Base-by-base conservation (phyloP, 1,140 invertebrate genomes). In the Drosophila repleta region DNA sequence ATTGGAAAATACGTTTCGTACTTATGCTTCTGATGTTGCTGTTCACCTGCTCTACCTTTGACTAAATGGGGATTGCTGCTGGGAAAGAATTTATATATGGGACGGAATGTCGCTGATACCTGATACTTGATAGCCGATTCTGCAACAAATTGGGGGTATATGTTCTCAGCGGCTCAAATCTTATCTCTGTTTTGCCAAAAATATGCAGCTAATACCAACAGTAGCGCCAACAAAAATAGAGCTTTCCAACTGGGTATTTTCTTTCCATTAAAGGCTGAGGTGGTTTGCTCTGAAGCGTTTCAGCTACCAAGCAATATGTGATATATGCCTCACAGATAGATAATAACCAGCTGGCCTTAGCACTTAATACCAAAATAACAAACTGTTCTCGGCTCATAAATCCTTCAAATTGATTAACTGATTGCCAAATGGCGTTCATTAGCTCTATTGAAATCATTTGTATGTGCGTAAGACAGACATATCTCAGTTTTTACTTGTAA, bases 41-140 rank as follows among this genome's bases (percentile, higher is more conserved):
- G 39, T 55, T 55, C 35, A 17, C 32, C 32, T 53, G 15, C 55
- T 61, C 49, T 55, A 49, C 15, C 57, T 56, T 62, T 20, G 48
- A 74, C 71, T 74, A 62, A 74, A 69, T 52, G 32, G 57, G 69
- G 53, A 43, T 35, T 15, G 43, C n/a, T 63, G 57, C 26, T 24
- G 37, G 43, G n/a, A 56, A 24, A 61, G 57, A 46, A 56, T 56
- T 73, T 73, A 73, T 73, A 73, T 56, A 55, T 68, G 21, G 57
- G 15, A 32, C n/a, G 57, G 65, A 62, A 49, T 73, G 49, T 68
- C 48, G 24, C 39, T 73, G 64, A 61, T 61, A 68, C 56, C 32
- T 61, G 41, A 24, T 61, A 68, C 56, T 13, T 61, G 56, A 32
- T 68, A 56, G 17, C 49, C 18, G 49, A 68, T 61, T 73, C 46